phyloP scores from a whole-genome alignment of 2,113 vertebrate genomes.

The Chaetodon auriga region DNA sequence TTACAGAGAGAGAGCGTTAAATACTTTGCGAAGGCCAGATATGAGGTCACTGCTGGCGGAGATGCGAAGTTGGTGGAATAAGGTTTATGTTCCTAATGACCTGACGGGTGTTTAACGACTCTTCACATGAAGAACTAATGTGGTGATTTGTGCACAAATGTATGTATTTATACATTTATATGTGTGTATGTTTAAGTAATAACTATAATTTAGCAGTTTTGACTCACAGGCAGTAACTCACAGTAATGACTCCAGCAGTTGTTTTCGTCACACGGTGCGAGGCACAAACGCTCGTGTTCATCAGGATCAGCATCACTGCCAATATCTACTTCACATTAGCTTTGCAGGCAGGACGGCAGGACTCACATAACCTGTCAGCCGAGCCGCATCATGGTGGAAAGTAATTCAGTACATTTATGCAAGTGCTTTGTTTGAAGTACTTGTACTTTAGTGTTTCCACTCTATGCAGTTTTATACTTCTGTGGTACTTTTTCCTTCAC shows the following conservation, averaged over 20 bases:
- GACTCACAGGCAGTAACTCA: conserved; percentile 37
- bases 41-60: conserved; percentile 53
- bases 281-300: conserved; percentile 24
- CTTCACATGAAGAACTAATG: conserved; percentile 20
- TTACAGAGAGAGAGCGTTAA: conserved; percentile 52
- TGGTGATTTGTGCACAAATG: conserved; percentile 46
- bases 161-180: conserved; percentile 33
- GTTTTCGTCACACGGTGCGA: conserved; percentile 13
- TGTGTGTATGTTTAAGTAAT: conserved; percentile 40
- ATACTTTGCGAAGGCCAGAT: conserved; percentile 39
- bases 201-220: conserved; percentile 47
- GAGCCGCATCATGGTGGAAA: neutral
- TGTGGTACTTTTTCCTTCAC: too few species aligned
- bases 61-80: conserved; percentile 29
- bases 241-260: conserved; percentile 38
- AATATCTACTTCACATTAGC: conserved; percentile 1
- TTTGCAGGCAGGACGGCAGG: neutral
- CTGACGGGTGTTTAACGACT: conserved; percentile 40
- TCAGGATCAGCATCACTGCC: conserved; percentile 3
- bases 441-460: neutral
- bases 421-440: neutral
- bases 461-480: neutral
- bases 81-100: conserved; percentile 43
- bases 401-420: too few species aligned
- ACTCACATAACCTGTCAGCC: neutral